These are phyloP conservation scores for Umimayanthus chanpuru DNA, from an alignment of 92 coral and sea anemone genomes.

Conservation along the genomic window DNA sequence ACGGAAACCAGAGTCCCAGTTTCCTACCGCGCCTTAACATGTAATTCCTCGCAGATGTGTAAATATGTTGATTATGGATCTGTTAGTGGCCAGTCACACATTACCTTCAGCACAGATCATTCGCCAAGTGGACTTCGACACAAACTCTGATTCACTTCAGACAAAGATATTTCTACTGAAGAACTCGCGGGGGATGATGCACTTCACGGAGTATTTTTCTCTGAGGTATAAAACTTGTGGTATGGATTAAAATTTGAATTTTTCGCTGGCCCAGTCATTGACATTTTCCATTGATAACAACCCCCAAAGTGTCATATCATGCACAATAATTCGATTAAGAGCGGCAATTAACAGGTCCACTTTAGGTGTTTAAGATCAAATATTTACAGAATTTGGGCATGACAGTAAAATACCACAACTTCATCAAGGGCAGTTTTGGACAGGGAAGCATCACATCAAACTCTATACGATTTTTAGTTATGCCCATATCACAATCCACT, in stretches of 20 bases:
- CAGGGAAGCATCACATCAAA: neutral
- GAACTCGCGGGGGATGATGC: neutral
- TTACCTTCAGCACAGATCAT: conserved; percentile 20
- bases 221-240: neutral
- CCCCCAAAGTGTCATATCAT: conserved; percentile 43
- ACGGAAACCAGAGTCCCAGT: conserved; percentile 44
- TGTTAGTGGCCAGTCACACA: conserved; percentile 33
- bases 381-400: conserved; percentile 44
- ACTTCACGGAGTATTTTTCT: neutral
- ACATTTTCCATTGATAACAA: conserved; percentile 45
- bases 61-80: conserved; percentile 32
- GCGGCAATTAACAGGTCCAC: conserved; percentile 45
- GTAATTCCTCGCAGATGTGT: conserved; percentile 43
- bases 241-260: conserved; percentile 7
- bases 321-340: conserved; percentile 38
- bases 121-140: conserved; percentile 7
- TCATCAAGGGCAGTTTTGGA: neutral
- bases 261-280: conserved; percentile 18
- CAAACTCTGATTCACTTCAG: neutral
- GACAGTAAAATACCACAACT: conserved; percentile 19
- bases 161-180: neutral
- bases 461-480: neutral
- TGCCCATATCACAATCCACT: neutral
- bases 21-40: conserved; percentile 47
- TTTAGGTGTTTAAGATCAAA: conserved; percentile 44